phyloP scores from a whole-genome alignment of 2,888 invertebrate species.

The Ellobium chinense region DNA sequence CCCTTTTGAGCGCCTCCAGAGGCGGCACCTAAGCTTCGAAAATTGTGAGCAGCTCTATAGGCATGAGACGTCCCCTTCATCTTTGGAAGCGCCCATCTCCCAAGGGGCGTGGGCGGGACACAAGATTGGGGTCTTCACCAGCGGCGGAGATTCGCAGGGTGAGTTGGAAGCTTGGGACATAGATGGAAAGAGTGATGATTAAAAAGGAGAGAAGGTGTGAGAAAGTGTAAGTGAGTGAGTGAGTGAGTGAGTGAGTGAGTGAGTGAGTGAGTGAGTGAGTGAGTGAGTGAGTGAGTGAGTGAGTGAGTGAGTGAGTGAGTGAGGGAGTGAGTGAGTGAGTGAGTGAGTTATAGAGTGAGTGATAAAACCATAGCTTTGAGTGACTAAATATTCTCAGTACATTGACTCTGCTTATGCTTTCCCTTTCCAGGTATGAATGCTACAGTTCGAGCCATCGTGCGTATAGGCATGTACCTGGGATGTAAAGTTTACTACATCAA shows the following conservation, averaged over 20 bases:
- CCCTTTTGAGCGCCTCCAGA: constrained; percentile 15
- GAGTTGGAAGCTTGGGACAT: too few species aligned
- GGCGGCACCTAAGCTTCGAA: constrained; percentile 26
- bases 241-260: neutral
- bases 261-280: too few species aligned
- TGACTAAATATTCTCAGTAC: neutral
- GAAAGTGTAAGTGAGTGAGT: too few species aligned
- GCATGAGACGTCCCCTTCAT: constrained; percentile 62
- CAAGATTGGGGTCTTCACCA: constrained; percentile 96
- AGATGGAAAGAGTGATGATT: too few species aligned
- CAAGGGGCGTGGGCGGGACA: constrained; percentile 85
- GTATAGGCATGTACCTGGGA: constrained; percentile 98
- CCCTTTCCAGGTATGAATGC: constrained; percentile 94
- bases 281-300: neutral
- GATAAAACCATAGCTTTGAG: neutral
- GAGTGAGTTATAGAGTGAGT: neutral
- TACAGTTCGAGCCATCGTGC: constrained; percentile 97
- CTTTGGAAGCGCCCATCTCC: constrained; percentile 77
- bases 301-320: neutral
- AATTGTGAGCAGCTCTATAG: neutral
- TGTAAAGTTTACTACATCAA: constrained; percentile 93
- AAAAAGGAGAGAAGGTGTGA: too few species aligned
- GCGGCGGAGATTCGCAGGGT: constrained; percentile 97
- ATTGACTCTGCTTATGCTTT: too few species aligned
- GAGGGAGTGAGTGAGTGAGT: neutral